These are phyloP conservation scores for Diplolepis rosae DNA, from an alignment of 2,888 invertebrate species.

Conservation along the genomic window DNA sequence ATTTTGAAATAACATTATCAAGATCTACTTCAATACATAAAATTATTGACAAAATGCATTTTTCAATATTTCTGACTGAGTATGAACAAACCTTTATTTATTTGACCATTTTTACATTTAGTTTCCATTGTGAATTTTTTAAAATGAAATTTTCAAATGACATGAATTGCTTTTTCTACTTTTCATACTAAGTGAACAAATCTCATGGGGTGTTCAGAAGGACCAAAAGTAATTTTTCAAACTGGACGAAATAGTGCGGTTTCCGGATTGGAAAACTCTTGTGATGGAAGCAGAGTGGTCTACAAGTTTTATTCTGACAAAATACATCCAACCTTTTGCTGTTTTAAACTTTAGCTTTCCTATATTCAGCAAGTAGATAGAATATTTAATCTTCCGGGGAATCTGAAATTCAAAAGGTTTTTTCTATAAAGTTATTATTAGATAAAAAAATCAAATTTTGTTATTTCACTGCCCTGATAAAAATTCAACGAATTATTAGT, in stretches of 20 bases:
- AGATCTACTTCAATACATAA: too few species aligned
- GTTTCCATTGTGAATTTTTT: background rate
- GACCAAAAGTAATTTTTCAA: constrained; percentile 2
- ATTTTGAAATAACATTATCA: too few species aligned
- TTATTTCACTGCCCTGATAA: too few species aligned
- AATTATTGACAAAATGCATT: too few species aligned
- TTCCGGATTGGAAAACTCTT: constrained; percentile 23
- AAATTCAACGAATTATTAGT: too few species aligned
- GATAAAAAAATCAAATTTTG: too few species aligned
- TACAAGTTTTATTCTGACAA: background rate
- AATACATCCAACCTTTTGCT: background rate
- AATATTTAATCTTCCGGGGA: background rate
- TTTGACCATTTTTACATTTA: background rate
- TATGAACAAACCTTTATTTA: too few species aligned
- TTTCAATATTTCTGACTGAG: too few species aligned
- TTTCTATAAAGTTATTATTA: too few species aligned
- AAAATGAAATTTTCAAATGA: background rate
- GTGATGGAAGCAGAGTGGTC: background rate
- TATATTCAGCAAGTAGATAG: background rate
- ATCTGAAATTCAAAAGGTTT: background rate
- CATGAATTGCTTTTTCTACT: background rate
- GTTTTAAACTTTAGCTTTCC: background rate
- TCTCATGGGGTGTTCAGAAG: background rate
- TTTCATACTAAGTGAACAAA: background rate
- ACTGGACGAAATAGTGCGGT: constrained; percentile 22